Base-by-base conservation (phyloP, 2,113 vertebrate species). In the Perccottus glenii region DNA sequence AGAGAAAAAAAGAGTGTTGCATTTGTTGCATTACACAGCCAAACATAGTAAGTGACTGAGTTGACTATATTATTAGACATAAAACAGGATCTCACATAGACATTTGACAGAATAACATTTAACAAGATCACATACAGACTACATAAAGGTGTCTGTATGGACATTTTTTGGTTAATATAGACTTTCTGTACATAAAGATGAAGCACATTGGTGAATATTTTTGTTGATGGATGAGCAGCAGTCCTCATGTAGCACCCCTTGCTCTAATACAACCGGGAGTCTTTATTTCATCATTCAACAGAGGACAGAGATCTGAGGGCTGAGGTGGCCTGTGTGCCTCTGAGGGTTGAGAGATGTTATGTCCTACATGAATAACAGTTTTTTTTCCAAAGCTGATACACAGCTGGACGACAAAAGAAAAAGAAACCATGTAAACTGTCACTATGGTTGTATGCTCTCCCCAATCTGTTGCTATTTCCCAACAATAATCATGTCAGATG, bases 231-330 rank as follows among this genome's bases (percentile, higher is more conserved):
- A 84, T 70, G 77, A 85, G 75, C 62, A 51, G 4, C 32, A 49
- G 16, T 76, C 80, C 70, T 62, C 14, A 38, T 68, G 72, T 77
- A 71, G 50, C 45, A 60, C 72, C 65, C 45, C 45, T 43, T n/a
- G 19, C 46, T 40, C 45, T 8, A 47, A 32, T 47, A 11, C 47
- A 32, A 48, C 65, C 56, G 3, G 52, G 45, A 60, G 61, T 62
- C 70, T 85, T 82, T 56, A 77, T 67, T 57, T 71, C 4, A 4
- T 84, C 84, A 78, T 67, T 87, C 77, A 84, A 60, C 82, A 12
- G 50, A 52, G 67, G 62, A 58, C 16, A 4, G 57, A 72, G 71
- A 80, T 87, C 81, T 81, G 59, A 85, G 58, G 63, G 52, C 66
- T 57, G 56, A 52, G 60, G 65, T 36, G 76, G 43, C 67, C 68